Percentiles rank a stretch among this genome's conserved stretches.
phyloP scores from a whole-genome alignment of 2,888 invertebrate species.

The Drosophila colorata region DNA sequence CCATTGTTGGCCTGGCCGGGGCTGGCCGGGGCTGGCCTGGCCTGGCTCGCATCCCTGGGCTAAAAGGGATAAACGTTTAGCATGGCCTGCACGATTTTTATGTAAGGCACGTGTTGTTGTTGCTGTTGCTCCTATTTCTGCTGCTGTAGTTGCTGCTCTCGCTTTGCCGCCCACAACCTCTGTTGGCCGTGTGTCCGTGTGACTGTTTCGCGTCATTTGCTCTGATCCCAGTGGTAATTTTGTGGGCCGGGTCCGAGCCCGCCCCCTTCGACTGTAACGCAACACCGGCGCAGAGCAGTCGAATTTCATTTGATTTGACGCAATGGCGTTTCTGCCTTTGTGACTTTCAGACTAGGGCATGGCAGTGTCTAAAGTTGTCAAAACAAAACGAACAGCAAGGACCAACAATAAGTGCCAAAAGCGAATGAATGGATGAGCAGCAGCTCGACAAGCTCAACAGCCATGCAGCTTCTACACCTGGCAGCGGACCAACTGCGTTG shows the following conservation, averaged over 20 bases:
- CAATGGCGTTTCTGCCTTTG: slow-evolving; percentile 45
- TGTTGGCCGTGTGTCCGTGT: slow-evolving; percentile 63
- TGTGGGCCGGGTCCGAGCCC: slow-evolving; percentile 52
- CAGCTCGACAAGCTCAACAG: slow-evolving; percentile 32
- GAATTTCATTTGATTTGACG: slow-evolving; percentile 73
- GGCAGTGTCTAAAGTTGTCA: slow-evolving; percentile 64
- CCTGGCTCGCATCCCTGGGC: slow-evolving; percentile 59
- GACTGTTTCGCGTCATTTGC: slow-evolving; percentile 82
- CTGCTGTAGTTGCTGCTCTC: slow-evolving; percentile 8
- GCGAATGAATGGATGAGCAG: slow-evolving; percentile 12
- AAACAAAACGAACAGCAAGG: slow-evolving; percentile 53
- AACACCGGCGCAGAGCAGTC: slow-evolving; percentile 52
- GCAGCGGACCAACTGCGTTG: slow-evolving; percentile 67
- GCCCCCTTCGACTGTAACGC: slow-evolving; percentile 34
- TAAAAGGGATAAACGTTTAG: slow-evolving; percentile 83
- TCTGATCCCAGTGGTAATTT: slow-evolving; percentile 80
- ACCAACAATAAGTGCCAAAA: slow-evolving; percentile 66
- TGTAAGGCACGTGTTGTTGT: slow-evolving; percentile 59
- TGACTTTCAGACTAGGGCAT: slow-evolving; percentile 34
- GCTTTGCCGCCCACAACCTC: slow-evolving; percentile 29
- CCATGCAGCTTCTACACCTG: slow-evolving; percentile 57
- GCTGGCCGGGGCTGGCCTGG: neutral
- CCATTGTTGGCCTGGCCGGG: slow-evolving; percentile 51
- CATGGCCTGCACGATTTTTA: slow-evolving; percentile 78
- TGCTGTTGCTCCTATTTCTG: slow-evolving; percentile 22